Evolutionary conservation across 2,113 vertebrate genomes (phyloP).

Genomic region (Raja brachyura): DNA sequence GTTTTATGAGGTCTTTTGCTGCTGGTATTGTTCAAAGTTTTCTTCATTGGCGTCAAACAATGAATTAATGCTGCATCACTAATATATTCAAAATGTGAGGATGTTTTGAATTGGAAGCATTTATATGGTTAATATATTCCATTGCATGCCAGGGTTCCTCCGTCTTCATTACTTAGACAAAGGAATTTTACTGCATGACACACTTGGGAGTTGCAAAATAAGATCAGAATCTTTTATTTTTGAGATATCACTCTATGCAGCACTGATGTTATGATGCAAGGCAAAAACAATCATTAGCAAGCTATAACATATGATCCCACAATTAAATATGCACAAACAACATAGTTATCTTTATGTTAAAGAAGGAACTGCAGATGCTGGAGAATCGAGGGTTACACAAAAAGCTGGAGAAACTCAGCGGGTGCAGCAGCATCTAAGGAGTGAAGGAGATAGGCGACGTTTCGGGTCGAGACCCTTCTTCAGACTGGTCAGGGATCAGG

Average conservation of each 20-base stretch:
- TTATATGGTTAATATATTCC: neutral
- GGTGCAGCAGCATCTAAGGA: no score
- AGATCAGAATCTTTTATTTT: neutral
- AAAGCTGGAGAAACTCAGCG: no score
- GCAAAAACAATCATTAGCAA: neutral
- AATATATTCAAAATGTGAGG: neutral
- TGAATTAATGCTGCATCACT: neutral
- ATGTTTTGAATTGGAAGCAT: neutral
- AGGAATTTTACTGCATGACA: neutral
- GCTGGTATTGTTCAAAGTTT: neutral
- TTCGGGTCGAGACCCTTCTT: no score
- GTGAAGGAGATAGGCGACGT: no score
- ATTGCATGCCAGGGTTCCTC: neutral
- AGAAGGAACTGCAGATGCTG: no score
- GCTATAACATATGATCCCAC: neutral
- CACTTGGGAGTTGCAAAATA: neutral
- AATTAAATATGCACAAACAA: neutral
- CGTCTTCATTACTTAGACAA: neutral
- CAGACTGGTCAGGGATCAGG: no score
- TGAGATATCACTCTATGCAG: neutral
- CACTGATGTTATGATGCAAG: neutral
- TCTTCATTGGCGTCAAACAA: neutral
- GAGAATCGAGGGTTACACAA: no score
- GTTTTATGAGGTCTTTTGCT: no score
- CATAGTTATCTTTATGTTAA: no score